phyloP scores from a whole-genome alignment of 2,888 invertebrate species.

The Drosophila paranaensis region DNA sequence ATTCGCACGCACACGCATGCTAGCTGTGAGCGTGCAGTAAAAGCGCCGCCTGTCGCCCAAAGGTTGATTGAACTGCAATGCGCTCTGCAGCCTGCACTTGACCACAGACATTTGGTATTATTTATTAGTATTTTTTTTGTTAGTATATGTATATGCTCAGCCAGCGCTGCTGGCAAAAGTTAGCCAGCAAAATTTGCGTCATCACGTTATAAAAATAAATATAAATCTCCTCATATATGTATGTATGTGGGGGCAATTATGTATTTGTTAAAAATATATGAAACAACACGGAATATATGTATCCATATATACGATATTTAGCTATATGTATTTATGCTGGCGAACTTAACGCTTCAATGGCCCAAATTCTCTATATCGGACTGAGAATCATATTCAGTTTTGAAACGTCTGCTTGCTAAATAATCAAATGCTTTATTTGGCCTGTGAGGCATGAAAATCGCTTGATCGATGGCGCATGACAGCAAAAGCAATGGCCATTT shows the following conservation, averaged over 20 bases:
- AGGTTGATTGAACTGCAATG: constrained; percentile 43
- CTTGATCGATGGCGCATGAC: constrained; percentile 47
- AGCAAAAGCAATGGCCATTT: constrained; percentile 5
- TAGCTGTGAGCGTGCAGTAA: constrained; percentile 23
- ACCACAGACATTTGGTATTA: constrained; percentile 17
- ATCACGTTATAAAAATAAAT: constrained; percentile 42
- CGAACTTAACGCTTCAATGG: constrained; percentile 38
- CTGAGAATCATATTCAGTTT: constrained; percentile 20
- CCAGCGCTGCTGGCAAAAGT: constrained; percentile 12
- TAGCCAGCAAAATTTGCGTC: constrained; percentile 42
- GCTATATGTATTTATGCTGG: constrained; percentile 3
- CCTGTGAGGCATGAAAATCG: constrained; percentile 41
- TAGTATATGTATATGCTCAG: neutral
- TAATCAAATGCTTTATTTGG: constrained; percentile 43
- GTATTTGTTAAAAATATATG: constrained; percentile 4
- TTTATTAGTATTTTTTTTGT: neutral
- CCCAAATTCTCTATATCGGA: constrained; percentile 11
- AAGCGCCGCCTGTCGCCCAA: constrained; percentile 40
- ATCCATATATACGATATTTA: neutral
- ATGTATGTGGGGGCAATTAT: constrained; percentile 12
- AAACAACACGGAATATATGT: neutral
- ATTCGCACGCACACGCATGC: neutral
- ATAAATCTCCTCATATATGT: constrained; percentile 22
- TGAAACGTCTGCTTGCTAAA: constrained; percentile 22
- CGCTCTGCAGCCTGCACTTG: constrained; percentile 36